These are phyloP conservation scores for Drosophila miranda DNA, from an alignment of 1,140 invertebrate genomes.

Conservation along the genomic window DNA sequence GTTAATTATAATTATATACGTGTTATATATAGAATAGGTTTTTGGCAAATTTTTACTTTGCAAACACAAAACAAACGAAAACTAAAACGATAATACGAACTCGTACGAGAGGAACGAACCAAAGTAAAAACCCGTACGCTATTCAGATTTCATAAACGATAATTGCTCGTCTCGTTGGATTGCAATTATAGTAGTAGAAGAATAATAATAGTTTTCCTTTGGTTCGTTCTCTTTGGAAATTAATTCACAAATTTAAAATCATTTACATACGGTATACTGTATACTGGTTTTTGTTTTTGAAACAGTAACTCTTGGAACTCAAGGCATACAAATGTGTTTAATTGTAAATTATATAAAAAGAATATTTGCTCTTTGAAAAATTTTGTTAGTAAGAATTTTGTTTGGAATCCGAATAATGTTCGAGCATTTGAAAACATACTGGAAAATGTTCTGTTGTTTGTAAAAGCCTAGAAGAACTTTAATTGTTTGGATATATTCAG, in stretches of 20 bases:
- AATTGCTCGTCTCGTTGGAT: no score
- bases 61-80: constrained; percentile 51
- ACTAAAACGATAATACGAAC: constrained; percentile 28
- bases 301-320: constrained; percentile 61
- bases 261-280: constrained; percentile 25
- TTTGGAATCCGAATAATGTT: constrained; percentile 52
- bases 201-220: constrained; percentile 4
- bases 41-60: constrained; percentile 53
- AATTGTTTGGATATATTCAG: constrained; percentile 76
- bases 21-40: constrained; percentile 30
- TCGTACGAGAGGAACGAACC: constrained; percentile 46
- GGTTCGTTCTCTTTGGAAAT: constrained; percentile 30
- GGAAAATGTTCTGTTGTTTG: constrained; percentile 81
- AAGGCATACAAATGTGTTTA: constrained; percentile 60
- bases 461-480: constrained; percentile 82
- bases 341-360: constrained; percentile 48
- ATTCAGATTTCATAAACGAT: no score
- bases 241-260: constrained; percentile 43
- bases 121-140: constrained; percentile 32
- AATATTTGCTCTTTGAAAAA: constrained; percentile 5
- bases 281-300: constrained; percentile 34
- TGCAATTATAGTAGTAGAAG: not conserved
- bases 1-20: constrained; percentile 25
- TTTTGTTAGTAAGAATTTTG: constrained; percentile 33
- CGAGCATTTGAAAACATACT: constrained; percentile 65